phyloP scores from a whole-genome alignment of 2,113 vertebrate genomes.

The Hydrolagus affinis region DNA sequence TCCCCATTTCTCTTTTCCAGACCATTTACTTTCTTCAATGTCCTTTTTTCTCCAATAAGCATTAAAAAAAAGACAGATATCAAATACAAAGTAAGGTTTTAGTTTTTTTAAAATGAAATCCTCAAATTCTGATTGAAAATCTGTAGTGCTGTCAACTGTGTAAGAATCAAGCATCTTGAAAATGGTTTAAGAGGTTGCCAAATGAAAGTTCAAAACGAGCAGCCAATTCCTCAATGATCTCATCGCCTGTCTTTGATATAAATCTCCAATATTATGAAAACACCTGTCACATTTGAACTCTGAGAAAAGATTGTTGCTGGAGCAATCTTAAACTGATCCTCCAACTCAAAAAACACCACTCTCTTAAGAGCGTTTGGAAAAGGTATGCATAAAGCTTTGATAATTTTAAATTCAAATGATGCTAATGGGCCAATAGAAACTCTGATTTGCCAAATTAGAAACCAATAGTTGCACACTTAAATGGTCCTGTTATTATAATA shows the following conservation, averaged over 20 bases:
- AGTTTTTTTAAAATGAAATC: not conserved
- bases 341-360: not conserved
- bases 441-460: not conserved
- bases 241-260: not conserved
- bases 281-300: not conserved
- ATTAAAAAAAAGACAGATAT: not conserved
- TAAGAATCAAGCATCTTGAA: not conserved
- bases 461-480: not conserved
- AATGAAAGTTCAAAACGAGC: not conserved
- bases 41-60: not conserved
- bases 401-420: not conserved
- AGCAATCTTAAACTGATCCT: not conserved
- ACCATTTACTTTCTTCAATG: not conserved
- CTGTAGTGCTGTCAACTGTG: not conserved
- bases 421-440: not conserved
- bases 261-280: not conserved
- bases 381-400: not conserved
- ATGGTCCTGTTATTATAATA: not conserved
- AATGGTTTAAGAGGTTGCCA: slow-evolving; percentile 5
- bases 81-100: not conserved
- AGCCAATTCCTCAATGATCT: slow-evolving; percentile 23
- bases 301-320: slow-evolving; percentile 6
- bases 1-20: not conserved
- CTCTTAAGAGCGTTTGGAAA: slow-evolving; percentile 1
- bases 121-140: not conserved